Conservation (phyloP, 2,113 vertebrate genomes). For the Parus major region DNA sequence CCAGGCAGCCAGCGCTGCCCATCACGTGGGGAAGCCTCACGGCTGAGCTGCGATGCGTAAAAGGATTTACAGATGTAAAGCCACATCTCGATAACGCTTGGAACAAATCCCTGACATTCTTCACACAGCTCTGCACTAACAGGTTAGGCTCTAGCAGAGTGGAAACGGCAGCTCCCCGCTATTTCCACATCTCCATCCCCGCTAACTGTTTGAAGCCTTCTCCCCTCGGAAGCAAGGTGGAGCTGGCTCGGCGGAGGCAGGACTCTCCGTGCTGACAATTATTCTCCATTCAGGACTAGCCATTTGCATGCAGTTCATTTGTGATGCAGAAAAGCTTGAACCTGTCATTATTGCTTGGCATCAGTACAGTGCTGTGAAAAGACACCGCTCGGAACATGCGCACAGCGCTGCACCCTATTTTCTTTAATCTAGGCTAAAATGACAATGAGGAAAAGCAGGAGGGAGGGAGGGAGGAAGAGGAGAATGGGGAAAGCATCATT, state of each 20-base stretch:
- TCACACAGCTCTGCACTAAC: constrained; percentile 72
- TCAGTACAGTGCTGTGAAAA: constrained; percentile 61
- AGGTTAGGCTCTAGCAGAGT: constrained; percentile 61
- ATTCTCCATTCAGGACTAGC: constrained; percentile 68
- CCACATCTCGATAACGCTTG: constrained; percentile 62
- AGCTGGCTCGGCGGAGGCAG: neutral
- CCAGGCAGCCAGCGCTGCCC: neutral
- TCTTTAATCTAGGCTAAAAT: constrained; percentile 60
- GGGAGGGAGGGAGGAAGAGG: neutral
- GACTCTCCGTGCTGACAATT: constrained; percentile 60
- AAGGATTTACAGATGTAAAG: constrained; percentile 73
- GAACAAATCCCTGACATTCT: constrained; percentile 69
- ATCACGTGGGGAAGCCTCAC: constrained; percentile 51
- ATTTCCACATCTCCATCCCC: neutral
- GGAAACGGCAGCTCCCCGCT: constrained; percentile 62
- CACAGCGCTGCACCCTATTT: constrained; percentile 27
- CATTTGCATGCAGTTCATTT: constrained; percentile 79
- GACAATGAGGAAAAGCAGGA: constrained; percentile 41
- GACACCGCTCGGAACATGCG: constrained; percentile 50
- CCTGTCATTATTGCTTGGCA: constrained; percentile 79
- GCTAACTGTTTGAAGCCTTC: constrained; percentile 43
- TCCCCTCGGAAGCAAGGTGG: neutral
- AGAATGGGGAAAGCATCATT: neutral
- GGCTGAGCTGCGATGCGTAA: constrained; percentile 70
- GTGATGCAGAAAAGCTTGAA: constrained; percentile 76